phyloP scores from a whole-genome alignment of 1,140 invertebrate genomes.

The Camponotus pennsylvanicus region DNA sequence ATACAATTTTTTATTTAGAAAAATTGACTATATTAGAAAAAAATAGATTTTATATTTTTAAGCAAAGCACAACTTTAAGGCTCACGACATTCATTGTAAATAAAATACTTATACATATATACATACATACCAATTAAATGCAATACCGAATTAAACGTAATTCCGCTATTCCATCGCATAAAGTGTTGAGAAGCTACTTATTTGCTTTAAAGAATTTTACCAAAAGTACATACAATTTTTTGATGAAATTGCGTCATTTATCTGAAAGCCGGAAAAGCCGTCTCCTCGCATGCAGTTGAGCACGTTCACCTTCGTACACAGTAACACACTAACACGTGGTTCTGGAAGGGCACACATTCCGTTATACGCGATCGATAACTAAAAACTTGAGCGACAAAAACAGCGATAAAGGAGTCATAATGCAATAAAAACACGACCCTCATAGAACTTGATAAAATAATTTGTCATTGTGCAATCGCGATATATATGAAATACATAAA shows the following conservation, averaged over 20 bases:
- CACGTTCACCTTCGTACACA: constrained; percentile 10
- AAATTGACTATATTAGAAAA: too few species aligned
- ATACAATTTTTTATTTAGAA: too few species aligned
- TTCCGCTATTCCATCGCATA: neutral
- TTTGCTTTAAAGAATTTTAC: neutral
- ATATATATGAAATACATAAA: constrained; percentile 3
- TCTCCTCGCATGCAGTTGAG: neutral
- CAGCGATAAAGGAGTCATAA: neutral
- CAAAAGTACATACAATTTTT: neutral
- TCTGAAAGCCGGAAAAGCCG: neutral
- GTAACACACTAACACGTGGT: neutral
- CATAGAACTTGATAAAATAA: neutral
- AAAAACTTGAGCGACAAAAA: neutral
- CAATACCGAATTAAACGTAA: neutral
- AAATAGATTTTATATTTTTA: too few species aligned
- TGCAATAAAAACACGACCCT: neutral
- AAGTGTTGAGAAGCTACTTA: neutral
- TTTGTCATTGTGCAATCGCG: neutral
- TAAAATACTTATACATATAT: neutral
- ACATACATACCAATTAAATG: neutral
- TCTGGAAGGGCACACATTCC: neutral
- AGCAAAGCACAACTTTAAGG: too few species aligned
- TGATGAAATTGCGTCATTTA: neutral
- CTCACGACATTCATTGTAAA: neutral
- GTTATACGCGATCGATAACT: neutral